A percentile compares a stretch with the other conserved stretches of the same genome.
phyloP scores from a whole-genome alignment of 1,140 invertebrate genomes.

The Rhyacophila brunnea region DNA sequence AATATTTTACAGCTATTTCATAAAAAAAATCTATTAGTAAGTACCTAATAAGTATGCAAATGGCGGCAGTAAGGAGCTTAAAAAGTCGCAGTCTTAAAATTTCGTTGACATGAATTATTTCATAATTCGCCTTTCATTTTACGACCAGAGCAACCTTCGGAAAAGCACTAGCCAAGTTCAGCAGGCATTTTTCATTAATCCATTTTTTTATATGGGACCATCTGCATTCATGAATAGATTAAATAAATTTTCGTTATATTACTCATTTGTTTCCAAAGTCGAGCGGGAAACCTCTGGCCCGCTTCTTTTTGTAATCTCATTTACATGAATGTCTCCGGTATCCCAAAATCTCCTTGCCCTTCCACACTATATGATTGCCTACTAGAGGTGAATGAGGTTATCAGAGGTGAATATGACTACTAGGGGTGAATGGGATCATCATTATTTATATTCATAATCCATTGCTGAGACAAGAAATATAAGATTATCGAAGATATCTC shows the following conservation, averaged over 20 bases:
- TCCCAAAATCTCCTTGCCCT: slow-evolving; percentile 1
- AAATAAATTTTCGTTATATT: slow-evolving; percentile 35
- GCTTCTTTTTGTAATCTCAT: slow-evolving; percentile 37
- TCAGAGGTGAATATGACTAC: too few relatives aligned
- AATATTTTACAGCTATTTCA: too few relatives aligned
- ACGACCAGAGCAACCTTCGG: slow-evolving; percentile 1
- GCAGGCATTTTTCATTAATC: slow-evolving; percentile 28
- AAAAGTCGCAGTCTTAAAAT: background rate
- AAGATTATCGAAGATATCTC: too few relatives aligned
- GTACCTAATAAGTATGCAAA: too few relatives aligned
- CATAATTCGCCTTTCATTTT: background rate
- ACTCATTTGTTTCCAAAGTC: slow-evolving; percentile 33
- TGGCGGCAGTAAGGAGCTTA: too few relatives aligned
- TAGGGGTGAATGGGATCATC: too few relatives aligned
- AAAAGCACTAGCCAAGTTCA: background rate
- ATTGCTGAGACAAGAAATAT: too few relatives aligned
- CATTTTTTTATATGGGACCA: slow-evolving; percentile 17
- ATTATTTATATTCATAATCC: too few relatives aligned
- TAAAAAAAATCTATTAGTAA: too few relatives aligned
- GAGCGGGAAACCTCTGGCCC: slow-evolving; percentile 14
- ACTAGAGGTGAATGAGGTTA: too few relatives aligned
- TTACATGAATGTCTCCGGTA: slow-evolving; percentile 35
- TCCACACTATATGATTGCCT: too few relatives aligned
- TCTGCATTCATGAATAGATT: slow-evolving; percentile 36
- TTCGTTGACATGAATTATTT: background rate